phyloP scores from a whole-genome alignment of 2,113 vertebrate species.

The Ceuthmochares aereus region DNA sequence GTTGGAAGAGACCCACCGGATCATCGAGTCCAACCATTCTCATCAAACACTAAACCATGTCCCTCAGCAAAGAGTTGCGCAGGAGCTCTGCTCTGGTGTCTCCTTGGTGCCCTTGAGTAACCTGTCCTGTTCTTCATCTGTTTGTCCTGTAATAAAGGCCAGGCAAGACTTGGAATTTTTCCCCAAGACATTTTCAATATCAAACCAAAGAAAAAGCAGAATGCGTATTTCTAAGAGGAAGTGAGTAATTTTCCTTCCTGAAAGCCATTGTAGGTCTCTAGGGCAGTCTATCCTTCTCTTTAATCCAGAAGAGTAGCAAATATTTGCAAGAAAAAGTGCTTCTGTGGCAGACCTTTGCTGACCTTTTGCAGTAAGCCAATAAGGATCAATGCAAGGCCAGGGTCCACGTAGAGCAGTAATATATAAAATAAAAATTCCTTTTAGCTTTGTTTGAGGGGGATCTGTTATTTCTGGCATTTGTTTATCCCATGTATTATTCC shows the following conservation, averaged over 20 bases:
- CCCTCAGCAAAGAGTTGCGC: no score
- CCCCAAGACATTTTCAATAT: background rate
- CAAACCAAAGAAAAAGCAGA: background rate
- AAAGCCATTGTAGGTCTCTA: background rate
- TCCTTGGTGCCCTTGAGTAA: background rate
- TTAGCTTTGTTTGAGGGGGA: background rate
- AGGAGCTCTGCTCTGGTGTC: background rate
- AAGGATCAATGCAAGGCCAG: background rate
- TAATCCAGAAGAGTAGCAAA: background rate
- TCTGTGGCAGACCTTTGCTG: background rate
- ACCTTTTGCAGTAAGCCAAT: background rate
- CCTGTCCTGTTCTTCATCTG: background rate
- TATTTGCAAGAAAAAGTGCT: background rate
- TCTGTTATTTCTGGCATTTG: background rate
- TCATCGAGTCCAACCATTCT: no score
- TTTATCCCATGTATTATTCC: conserved; percentile 49
- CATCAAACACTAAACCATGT: no score
- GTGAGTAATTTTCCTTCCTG: background rate
- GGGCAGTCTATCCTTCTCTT: background rate
- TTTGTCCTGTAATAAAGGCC: background rate
- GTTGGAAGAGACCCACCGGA: no score
- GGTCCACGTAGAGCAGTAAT: background rate
- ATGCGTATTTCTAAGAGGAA: background rate
- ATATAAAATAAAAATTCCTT: background rate
- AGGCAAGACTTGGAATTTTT: background rate